Base-by-base conservation (phyloP, 2,113 vertebrate genomes). In the Pongo pygmaeus region DNA sequence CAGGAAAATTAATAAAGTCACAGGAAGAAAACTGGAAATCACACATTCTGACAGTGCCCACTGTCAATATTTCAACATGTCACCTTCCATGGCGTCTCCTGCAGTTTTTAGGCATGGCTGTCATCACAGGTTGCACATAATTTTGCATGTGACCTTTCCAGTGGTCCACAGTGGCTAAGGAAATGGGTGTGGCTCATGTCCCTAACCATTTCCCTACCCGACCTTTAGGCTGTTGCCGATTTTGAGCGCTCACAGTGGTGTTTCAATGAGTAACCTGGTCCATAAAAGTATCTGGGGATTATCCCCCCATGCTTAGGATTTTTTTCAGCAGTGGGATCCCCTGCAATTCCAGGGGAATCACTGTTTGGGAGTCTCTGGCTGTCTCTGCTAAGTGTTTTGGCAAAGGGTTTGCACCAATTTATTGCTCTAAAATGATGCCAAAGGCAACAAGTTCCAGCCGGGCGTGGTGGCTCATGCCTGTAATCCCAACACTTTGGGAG, bases 41-140 rank as follows among this genome's bases (percentile, higher is more conserved):
- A 9, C 2, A 0, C 40, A 25, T 30, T 12, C 78, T 67, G 16
- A 14, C n/a, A 50, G 18, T 67, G 23, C 35, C 17, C 40, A 8
- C 13, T 0, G 12, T 30, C 9, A 6, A 14, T 10, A 6, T 38
- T 17, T 50, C 0, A 5, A 55, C 14, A 4, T 18, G 64, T 61
- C 72, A 8, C 72, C 72, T 38, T 40, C 46, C 0, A 11, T 0
- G 12, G 40, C 2, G 23, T 43, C 0, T 48, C 30, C 78, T 3
- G 32, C 0, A 9, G 4, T 35, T 35, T 10, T 7, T 16, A 72
- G 91, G 40, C 11, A 55, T 17, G 8, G 69, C 59, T 40, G 40
- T 38, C 89, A 35, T 6, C 22, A 22, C 27, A 27, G 25, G 40
- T 23, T 38, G 57, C 6, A 4, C 4, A 3, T 3, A 30, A 52